Evolutionary conservation across 2,888 invertebrate genomes (phyloP), one percentile per base, ranked within the genome.

Genomic region (Nomada ferruginata): DNA sequence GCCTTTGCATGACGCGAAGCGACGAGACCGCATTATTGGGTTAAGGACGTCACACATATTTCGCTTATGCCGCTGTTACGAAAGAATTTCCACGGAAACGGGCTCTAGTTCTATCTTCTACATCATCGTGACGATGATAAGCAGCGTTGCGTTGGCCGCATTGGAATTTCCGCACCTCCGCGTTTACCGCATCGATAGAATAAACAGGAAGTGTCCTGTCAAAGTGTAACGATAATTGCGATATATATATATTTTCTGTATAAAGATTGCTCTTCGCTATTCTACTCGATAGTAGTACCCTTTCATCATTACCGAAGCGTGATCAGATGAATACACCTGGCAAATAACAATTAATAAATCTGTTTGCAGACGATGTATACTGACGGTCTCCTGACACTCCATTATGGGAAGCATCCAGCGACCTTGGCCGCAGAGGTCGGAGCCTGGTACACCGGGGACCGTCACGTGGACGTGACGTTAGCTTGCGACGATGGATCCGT

Each of bases 401-500:
- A 97, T 95, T 97, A 98, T 95, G 97, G 97, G 95, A 97, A 97
- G 95, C 97, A 97, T 95, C 97, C 97, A 95, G 97, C 97, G 95
- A 97, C 97, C 95, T 97, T 98, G 95, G 96, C 97, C 94, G 97
- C 97, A 94, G 97, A 97, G 95, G 97, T 97, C 94, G 97, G 97
- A 93, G 97, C 97, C 93, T 97, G 97, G 95, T 97, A 97, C 95
- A 95, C 96, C 91, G 97, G 97, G 89, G 97, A 97, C 94, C 96
- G 97, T 94, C 97, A 97, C 94, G 97, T 97, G 82, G 97, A 98
- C 95, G 96, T 98, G 94, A 96, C 97, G 92, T 96, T 98, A 93
- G 96, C 97, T 87, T 97, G 97, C 94, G 97, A 97, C 94, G 97
- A 97, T 94, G 97, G 97, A 89, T 97, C 96, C 89, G 96, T 96